Evolutionary conservation across 1,140 invertebrate species (phyloP), one percentile per base, ranked within the genome.

Genomic region (Drosophila simulans): DNA sequence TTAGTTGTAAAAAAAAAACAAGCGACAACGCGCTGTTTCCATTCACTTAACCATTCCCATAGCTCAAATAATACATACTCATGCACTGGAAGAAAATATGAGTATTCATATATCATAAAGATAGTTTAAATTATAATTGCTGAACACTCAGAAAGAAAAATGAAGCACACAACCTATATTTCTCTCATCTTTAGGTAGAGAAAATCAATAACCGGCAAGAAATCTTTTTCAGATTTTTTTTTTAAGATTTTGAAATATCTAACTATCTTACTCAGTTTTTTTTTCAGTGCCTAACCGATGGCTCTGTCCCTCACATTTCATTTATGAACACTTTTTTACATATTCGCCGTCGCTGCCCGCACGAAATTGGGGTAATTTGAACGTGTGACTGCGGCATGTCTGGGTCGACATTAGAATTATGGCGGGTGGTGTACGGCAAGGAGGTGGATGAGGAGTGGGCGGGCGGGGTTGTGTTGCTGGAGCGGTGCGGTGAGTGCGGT

Each of bases 331-430:
- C 55, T 68, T 79, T 82, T 85, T 82, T 86, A 82, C 69, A 74
- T 79, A 78, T 88, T 88, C 77, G 79, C 69, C 46, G 75, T 46
- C 45, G 58, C 73, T 83, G 75, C 79, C 84, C 72, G 84, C 84
- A 88, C 84, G 84, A 72, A 88, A 88, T 89, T 88, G 85, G 84
- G 84, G 80, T 88, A 88, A 88, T 89, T 80, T 88, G 84, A 88
- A 88, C 84, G 84, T 88, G 84, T 78, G 84, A 80, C 76, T 83
- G 84, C 52, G 79, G 77, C 74, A 71, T 81, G 71, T 64, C 45
- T 65, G 49, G 34, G 40, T 63, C 71, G 70, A 72, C 63, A 82
- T 89, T 88, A 89, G 84, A 89, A 88, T 89, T 79, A 85, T 85
- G 77, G 63, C 60, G 55, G 73, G 58, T 73, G 49, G 35, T 49